These are phyloP conservation scores for Aurelia sp. DNA, from an alignment of 30 jellyfish, hydroid and myxozoan genomes.

Conservation along the genomic window DNA sequence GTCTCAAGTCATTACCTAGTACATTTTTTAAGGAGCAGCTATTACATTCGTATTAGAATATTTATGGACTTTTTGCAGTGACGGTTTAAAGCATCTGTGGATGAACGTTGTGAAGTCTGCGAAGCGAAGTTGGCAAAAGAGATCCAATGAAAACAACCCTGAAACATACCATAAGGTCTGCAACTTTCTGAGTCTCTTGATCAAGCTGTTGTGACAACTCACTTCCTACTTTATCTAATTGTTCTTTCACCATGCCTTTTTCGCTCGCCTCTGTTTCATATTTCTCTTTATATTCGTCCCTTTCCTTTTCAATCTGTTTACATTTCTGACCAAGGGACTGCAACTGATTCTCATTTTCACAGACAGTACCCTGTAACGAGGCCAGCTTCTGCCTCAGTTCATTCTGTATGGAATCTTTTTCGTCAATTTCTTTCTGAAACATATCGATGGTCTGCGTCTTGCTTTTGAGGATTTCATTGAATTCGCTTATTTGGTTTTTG, in stretches of 20 bases:
- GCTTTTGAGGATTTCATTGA: slow-evolving; percentile 53
- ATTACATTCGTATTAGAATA: too few species aligned
- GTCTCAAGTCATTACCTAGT: too few species aligned
- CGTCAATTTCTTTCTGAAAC: slow-evolving; percentile 63
- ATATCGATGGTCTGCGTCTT: slow-evolving; percentile 56
- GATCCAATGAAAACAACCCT: too few species aligned
- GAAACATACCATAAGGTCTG: slow-evolving; percentile 42
- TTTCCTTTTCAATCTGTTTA: slow-evolving; percentile 12
- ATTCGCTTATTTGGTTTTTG: slow-evolving; percentile 24
- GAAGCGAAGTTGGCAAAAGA: too few species aligned
- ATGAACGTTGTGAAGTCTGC: too few species aligned
- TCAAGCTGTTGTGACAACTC: slow-evolving; percentile 75
- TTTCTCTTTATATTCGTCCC: slow-evolving; percentile 31
- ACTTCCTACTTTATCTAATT: slow-evolving; percentile 70
- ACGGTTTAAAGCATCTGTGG: too few species aligned
- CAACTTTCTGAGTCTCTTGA: slow-evolving; percentile 30
- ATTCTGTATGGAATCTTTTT: slow-evolving; percentile 28
- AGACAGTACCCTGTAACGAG: neutral
- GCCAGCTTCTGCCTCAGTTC: slow-evolving; percentile 27
- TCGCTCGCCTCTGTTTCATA: slow-evolving; percentile 47
- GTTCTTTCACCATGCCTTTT: slow-evolving; percentile 37
- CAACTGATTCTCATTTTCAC: slow-evolving; percentile 23
- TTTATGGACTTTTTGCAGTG: too few species aligned
- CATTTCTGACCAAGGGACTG: neutral
- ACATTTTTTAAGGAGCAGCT: too few species aligned